Conservation (phyloP, 2,113 vertebrate genomes). For the Odontophorus gujanensis region DNA sequence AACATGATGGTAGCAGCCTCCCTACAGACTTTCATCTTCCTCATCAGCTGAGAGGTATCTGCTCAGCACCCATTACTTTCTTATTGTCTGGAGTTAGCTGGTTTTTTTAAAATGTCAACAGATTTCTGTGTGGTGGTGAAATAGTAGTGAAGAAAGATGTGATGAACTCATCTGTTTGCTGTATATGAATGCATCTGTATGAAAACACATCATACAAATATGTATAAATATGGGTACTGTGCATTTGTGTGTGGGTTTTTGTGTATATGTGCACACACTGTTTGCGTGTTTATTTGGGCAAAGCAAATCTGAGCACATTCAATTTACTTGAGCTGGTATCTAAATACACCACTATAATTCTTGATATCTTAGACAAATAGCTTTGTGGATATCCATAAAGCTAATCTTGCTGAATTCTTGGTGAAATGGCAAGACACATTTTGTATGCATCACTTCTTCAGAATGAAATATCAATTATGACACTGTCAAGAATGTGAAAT, state of each 20-base stretch:
- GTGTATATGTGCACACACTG: fast-evolving
- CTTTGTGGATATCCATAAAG: not conserved
- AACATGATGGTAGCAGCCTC: not conserved
- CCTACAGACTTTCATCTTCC: not conserved
- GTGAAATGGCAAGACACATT: not conserved
- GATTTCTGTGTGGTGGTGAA: not conserved
- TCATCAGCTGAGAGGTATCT: not conserved
- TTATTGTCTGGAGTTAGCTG: not conserved
- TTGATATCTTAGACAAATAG: not conserved
- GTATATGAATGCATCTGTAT: not conserved
- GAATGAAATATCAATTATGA: not conserved
- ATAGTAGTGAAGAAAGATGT: not conserved
- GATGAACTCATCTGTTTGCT: not conserved
- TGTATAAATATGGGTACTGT: not conserved
- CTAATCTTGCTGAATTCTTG: not conserved
- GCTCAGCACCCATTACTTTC: not conserved
- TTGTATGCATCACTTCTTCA: not conserved
- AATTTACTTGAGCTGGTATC: not conserved
- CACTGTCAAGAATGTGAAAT: not conserved
- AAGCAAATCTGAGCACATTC: not conserved
- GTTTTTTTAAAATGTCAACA: not conserved
- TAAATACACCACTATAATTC: not conserved
- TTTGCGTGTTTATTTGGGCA: not conserved
- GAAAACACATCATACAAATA: not conserved
- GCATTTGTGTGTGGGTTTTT: not conserved